Evolutionary conservation across 2,113 vertebrate genomes (phyloP).

Genomic region (Rhea pennata): DNA sequence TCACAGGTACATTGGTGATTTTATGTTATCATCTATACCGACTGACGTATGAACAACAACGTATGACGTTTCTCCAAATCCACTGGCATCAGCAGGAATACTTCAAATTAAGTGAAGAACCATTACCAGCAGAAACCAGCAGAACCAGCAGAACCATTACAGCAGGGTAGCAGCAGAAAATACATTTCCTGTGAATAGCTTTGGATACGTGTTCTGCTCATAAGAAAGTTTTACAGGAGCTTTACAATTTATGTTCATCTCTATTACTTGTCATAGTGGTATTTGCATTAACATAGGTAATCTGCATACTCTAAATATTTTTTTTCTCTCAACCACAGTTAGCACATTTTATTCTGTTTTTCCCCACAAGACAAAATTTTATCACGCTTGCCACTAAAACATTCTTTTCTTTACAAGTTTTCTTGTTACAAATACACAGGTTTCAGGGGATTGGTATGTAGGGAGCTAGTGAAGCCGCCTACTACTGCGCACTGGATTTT

Average conservation of each 20-base stretch:
- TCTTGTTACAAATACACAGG: not conserved
- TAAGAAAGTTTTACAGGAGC: not conserved
- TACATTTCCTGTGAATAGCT: not conserved
- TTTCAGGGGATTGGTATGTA: not conserved
- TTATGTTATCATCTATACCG: not conserved
- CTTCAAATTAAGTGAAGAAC: not conserved
- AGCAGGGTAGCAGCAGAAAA: not conserved
- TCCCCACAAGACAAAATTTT: not conserved
- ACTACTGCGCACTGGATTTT: not conserved
- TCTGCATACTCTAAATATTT: not conserved
- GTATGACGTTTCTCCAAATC: not conserved
- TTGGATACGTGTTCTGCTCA: not conserved
- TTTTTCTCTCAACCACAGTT: not conserved
- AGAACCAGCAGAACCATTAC: no score
- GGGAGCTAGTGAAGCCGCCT: not conserved
- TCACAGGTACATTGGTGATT: not conserved
- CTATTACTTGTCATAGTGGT: not conserved
- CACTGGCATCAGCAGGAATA: not conserved
- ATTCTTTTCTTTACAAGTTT: not conserved
- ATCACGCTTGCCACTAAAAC: not conserved
- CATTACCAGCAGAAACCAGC: not conserved
- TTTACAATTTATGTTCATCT: not conserved
- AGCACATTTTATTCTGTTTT: not conserved
- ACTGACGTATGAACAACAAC: not conserved
- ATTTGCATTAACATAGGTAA: not conserved